These are phyloP conservation scores for Sebastes dallii DNA, from an alignment of 2,797 vertebrate species.

Conservation along the genomic window DNA sequence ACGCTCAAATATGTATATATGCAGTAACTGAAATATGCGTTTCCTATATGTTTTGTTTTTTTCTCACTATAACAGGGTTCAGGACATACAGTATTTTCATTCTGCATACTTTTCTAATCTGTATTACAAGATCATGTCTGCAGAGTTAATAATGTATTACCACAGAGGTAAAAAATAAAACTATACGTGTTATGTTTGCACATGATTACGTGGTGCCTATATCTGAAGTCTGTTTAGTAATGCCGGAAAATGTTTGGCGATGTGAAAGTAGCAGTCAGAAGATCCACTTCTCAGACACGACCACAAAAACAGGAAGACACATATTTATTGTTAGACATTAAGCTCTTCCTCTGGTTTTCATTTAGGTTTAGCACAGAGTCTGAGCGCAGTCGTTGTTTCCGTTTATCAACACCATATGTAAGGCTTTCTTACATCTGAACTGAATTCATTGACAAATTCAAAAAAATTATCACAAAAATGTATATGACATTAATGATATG, in stretches of 20 bases:
- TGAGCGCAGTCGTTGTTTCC: background rate
- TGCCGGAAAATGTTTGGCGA: constrained; percentile 14
- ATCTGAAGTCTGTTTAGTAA: constrained; percentile 8
- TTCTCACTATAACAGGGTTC: background rate
- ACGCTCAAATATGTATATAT: background rate
- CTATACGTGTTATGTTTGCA: background rate
- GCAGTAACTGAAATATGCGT: background rate
- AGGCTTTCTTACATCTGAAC: background rate
- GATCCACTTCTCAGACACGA: constrained; percentile 41
- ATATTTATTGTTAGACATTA: constrained; percentile 27
- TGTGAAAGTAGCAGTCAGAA: constrained; percentile 59
- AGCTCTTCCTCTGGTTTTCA: constrained; percentile 6
- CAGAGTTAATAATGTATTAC: background rate
- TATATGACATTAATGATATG: background rate
- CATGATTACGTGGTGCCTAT: background rate
- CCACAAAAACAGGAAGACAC: constrained; percentile 61
- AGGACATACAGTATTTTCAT: background rate
- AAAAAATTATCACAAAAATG: background rate
- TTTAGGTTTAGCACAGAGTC: background rate
- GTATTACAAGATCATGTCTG: background rate
- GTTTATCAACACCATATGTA: background rate
- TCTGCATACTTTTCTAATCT: background rate
- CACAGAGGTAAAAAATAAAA: constrained; percentile 12
- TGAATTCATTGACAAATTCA: background rate
- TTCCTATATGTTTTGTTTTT: background rate